Evolutionary conservation across 2,113 vertebrate species (phyloP).

Genomic region (Lucifuga dentata): DNA sequence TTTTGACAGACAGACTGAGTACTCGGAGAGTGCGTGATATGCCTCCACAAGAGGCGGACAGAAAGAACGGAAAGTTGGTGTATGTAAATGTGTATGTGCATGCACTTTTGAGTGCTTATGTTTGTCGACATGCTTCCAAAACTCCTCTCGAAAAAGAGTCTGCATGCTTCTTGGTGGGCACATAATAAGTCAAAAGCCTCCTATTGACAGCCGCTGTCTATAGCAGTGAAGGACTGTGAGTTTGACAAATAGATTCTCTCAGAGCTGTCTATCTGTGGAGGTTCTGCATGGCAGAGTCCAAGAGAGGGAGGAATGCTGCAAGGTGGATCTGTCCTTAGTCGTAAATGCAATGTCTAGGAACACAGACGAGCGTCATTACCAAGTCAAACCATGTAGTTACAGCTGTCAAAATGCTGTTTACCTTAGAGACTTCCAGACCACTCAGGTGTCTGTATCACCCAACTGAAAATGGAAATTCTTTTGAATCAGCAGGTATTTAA

Average conservation of each 20-base stretch:
- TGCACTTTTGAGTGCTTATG: not conserved
- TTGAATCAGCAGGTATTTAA: constrained; percentile 59
- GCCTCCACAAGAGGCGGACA: constrained; percentile 10
- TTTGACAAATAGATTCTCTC: constrained; percentile 66
- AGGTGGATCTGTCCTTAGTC: constrained; percentile 60
- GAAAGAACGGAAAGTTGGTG: constrained; percentile 21
- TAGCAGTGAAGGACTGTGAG: constrained; percentile 54
- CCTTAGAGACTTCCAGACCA: constrained; percentile 21
- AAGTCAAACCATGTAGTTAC: constrained; percentile 45
- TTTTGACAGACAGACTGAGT: constrained; percentile 43
- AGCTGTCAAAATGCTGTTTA: constrained; percentile 59
- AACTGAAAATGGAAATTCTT: constrained; percentile 49
- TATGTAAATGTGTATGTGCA: not conserved
- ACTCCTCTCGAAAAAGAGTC: constrained; percentile 28
- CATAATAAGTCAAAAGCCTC: constrained; percentile 65
- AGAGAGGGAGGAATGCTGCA: constrained; percentile 44
- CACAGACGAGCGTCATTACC: constrained; percentile 48
- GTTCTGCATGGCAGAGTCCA: constrained; percentile 55
- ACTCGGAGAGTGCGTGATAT: constrained; percentile 27
- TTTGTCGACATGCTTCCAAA: constrained; percentile 25
- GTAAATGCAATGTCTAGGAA: constrained; percentile 53
- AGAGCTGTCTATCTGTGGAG: constrained; percentile 44
- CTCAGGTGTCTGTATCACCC: constrained; percentile 34
- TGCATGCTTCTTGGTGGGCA: constrained; percentile 39
- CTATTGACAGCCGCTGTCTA: constrained; percentile 65